These are phyloP conservation scores for Hypolimnas misippus DNA, from an alignment of 2,888 invertebrate genomes.

Conservation along the genomic window DNA sequence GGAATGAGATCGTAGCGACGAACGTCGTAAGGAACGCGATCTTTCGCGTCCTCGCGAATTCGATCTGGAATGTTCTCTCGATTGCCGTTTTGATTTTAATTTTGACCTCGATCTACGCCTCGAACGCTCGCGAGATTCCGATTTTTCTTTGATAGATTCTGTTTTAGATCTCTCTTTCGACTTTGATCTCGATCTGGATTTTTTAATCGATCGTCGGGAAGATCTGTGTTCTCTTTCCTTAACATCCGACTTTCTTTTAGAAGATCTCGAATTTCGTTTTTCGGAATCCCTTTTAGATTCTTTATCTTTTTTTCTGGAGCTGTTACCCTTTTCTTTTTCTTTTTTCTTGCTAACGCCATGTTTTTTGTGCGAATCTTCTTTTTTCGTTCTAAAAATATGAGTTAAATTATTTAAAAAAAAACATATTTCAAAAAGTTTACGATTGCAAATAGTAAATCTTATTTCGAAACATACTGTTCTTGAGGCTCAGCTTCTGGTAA, in stretches of 20 bases:
- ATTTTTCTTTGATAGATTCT: conserved; percentile 59
- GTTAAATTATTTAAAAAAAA: neutral
- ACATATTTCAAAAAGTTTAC: neutral
- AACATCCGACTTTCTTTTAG: conserved; percentile 61
- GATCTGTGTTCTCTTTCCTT: conserved; percentile 63
- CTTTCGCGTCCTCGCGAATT: conserved; percentile 55
- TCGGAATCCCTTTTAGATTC: conserved; percentile 68
- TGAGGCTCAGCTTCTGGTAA: conserved; percentile 43
- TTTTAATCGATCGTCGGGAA: conserved; percentile 61
- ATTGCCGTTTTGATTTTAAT: conserved; percentile 57
- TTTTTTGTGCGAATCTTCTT: conserved; percentile 50
- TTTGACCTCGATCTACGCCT: conserved; percentile 63
- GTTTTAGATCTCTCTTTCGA: conserved; percentile 59
- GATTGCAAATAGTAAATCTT: neutral
- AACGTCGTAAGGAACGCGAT: conserved; percentile 55
- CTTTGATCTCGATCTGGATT: conserved; percentile 55
- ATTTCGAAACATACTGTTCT: conserved; percentile 52
- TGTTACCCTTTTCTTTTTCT: conserved; percentile 49
- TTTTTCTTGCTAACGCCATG: conserved; percentile 44
- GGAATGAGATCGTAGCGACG: conserved; percentile 46
- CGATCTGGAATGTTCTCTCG: conserved; percentile 62
- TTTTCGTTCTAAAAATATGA: conserved; percentile 46
- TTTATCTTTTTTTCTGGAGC: conserved; percentile 59
- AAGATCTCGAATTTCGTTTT: conserved; percentile 63
- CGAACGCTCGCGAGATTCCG: conserved; percentile 58